Conservation (phyloP, 2,797 vertebrate genomes). For the Pelodytes ibericus region DNA sequence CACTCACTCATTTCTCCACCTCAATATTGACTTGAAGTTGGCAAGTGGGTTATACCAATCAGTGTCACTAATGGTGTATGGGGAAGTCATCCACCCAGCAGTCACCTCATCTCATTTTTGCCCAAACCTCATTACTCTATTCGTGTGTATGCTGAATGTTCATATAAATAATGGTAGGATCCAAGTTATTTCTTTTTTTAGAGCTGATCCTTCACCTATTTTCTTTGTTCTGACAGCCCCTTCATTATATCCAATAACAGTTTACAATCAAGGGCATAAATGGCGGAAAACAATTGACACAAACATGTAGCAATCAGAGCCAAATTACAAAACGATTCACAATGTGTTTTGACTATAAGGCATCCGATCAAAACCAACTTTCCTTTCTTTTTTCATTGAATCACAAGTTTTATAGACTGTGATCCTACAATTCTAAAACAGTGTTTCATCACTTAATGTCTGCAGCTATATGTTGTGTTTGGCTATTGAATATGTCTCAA, state of each 20-base stretch:
- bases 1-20: conserved; percentile 9
- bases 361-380: too few relatives aligned
- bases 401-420: too few relatives aligned
- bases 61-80: conserved; percentile 27
- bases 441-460: too few relatives aligned
- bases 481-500: too few relatives aligned
- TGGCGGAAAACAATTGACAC: conserved; percentile 13
- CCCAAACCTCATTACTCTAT: conserved; percentile 45
- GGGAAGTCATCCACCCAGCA: conserved; percentile 15
- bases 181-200: conserved; percentile 5
- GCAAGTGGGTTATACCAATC: conserved; percentile 39
- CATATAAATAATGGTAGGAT: conserved; percentile 10
- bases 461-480: too few relatives aligned
- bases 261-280: not conserved
- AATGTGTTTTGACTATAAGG: too few relatives aligned
- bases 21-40: conserved; percentile 25
- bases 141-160: conserved; percentile 2
- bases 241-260: conserved; percentile 23
- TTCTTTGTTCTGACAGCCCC: not conserved
- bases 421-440: too few relatives aligned
- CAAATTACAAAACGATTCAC: not conserved
- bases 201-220: not conserved
- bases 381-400: too few relatives aligned
- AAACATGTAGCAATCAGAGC: not conserved
- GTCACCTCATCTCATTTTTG: conserved; percentile 52